Evolutionary conservation across 2,888 invertebrate genomes (phyloP).

Genomic region (Charanyca ferruginea): DNA sequence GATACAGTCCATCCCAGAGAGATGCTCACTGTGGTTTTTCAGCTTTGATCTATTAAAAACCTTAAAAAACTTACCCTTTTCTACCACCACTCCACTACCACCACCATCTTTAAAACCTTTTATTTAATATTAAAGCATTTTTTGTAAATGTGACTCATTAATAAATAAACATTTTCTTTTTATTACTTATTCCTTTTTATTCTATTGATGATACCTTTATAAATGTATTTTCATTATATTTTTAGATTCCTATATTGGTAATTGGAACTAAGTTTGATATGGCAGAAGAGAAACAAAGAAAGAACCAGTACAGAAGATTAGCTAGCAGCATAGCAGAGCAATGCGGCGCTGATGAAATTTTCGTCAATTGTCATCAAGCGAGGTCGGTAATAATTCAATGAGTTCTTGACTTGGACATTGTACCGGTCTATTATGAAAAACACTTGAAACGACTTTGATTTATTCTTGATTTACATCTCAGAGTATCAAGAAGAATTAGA

Average conservation of each 20-base stretch:
- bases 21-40: neutral
- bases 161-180: too few relatives aligned
- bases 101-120: too few relatives aligned
- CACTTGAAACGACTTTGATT: neutral
- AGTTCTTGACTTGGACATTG: too few relatives aligned
- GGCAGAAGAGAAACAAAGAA: slow-evolving; percentile 94
- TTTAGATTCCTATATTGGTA: slow-evolving; percentile 97
- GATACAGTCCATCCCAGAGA: too few relatives aligned
- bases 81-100: too few relatives aligned
- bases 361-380: slow-evolving; percentile 94
- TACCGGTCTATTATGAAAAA: neutral
- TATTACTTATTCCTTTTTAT: too few relatives aligned
- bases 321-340: slow-evolving; percentile 95
- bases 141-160: too few relatives aligned
- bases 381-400: slow-evolving; percentile 66
- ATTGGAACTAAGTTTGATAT: slow-evolving; percentile 98
- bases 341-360: slow-evolving; percentile 98
- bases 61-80: too few relatives aligned
- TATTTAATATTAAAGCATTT: too few relatives aligned
- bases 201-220: neutral
- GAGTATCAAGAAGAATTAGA: too few relatives aligned
- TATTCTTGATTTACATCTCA: too few relatives aligned
- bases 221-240: slow-evolving; percentile 48
- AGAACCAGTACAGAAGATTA: slow-evolving; percentile 89
- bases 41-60: neutral